A percentile compares a stretch with the other conserved stretches of the same genome.
Conservation (phyloP, 1,140 invertebrate species). For the Bombus pyrosoma region DNA sequence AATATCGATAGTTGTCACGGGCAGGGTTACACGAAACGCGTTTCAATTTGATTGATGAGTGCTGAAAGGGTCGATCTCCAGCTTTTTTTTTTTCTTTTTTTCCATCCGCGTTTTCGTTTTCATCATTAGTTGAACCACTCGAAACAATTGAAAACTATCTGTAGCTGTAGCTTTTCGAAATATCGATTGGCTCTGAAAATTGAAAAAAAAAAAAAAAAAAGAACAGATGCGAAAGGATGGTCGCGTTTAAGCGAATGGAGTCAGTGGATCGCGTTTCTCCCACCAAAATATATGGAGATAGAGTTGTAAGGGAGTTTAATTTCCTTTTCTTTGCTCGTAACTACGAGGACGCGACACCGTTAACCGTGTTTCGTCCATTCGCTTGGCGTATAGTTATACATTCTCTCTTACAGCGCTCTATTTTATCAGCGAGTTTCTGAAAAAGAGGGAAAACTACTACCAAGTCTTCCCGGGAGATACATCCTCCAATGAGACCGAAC, state of each 20-base stretch:
- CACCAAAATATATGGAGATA: not conserved
- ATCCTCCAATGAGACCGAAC: not conserved
- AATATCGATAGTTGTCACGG: slow-evolving; percentile 13
- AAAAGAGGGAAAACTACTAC: not conserved
- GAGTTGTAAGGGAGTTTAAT: slow-evolving; percentile 13
- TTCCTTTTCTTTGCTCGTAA: slow-evolving; percentile 11
- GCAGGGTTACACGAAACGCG: too few species aligned
- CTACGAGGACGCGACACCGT: slow-evolving; percentile 11
- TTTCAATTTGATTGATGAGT: slow-evolving; percentile 1
- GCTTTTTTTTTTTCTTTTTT: not conserved
- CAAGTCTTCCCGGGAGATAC: too few species aligned
- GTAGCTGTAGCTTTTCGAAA: too few species aligned
- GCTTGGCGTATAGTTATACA: not conserved
- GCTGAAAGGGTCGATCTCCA: too few species aligned
- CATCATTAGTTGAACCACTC: not conserved
- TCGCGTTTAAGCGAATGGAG: not conserved
- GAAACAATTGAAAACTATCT: not conserved
- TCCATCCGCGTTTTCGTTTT: too few species aligned
- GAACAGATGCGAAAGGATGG: too few species aligned
- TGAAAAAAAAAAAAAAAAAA: too few species aligned
- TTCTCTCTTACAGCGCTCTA: not conserved
- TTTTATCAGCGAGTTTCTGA: slow-evolving; percentile 9
- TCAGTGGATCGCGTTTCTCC: too few species aligned
- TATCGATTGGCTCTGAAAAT: not conserved
- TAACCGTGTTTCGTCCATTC: slow-evolving; percentile 25